Conservation (phyloP, 2,888 invertebrate genomes). For the Oeneis ivallda region DNA sequence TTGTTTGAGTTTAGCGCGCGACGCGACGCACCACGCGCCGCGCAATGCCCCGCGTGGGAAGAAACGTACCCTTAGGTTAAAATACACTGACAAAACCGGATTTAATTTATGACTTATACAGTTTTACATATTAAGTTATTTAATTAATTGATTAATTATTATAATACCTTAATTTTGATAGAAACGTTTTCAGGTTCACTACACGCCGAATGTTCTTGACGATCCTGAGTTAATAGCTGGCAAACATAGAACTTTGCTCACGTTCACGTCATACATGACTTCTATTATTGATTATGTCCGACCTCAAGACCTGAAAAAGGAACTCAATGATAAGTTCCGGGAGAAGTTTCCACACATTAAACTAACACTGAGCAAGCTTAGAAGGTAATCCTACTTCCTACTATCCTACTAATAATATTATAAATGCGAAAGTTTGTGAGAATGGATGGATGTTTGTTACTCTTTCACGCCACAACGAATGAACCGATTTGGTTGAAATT, state of each 20-base stretch:
- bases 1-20: too few species aligned
- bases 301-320: slow-evolving; percentile 97
- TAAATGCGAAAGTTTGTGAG: too few species aligned
- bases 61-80: too few species aligned
- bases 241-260: slow-evolving; percentile 92
- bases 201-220: slow-evolving; percentile 94
- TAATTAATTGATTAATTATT: not conserved
- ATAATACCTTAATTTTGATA: not conserved
- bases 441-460: too few species aligned
- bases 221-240: slow-evolving; percentile 96
- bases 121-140: too few species aligned
- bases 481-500: too few species aligned
- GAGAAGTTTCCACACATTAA: slow-evolving; percentile 97
- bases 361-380: slow-evolving; percentile 95
- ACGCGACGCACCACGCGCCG: too few species aligned
- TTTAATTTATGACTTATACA: too few species aligned
- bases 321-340: slow-evolving; percentile 97
- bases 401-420: too few species aligned
- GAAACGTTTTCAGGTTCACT: slow-evolving; percentile 74
- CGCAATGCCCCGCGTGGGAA: too few species aligned
- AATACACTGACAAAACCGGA: too few species aligned
- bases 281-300: slow-evolving; percentile 98
- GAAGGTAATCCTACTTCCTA: slow-evolving; percentile 94
- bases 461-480: too few species aligned
- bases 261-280: slow-evolving; percentile 95